Conservation (phyloP, 1,140 invertebrate genomes). For the Proctacanthus coquilletti region DNA sequence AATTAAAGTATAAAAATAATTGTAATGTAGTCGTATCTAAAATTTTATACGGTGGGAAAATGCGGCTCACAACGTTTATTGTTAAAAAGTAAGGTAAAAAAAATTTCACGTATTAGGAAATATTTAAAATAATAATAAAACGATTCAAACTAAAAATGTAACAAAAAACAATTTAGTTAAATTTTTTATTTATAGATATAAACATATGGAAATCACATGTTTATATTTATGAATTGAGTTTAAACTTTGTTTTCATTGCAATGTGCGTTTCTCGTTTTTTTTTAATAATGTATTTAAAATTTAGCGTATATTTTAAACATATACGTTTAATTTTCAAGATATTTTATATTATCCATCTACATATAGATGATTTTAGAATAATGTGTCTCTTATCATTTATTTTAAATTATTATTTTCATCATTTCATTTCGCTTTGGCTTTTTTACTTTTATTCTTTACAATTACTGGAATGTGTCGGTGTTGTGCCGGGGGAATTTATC, state of each 20-base stretch:
- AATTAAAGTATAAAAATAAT: neutral
- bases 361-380: constrained; percentile 3
- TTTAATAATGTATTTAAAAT: neutral
- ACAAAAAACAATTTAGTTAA: too few relatives aligned
- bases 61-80: constrained; percentile 13
- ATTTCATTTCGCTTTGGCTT: too few relatives aligned
- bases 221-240: neutral
- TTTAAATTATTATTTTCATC: neutral
- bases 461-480: too few relatives aligned
- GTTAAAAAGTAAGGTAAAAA: constrained; percentile 9
- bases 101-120: neutral
- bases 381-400: neutral
- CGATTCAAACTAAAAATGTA: too few relatives aligned
- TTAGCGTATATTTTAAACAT: constrained; percentile 5
- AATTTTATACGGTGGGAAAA: constrained; percentile 7
- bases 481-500: too few relatives aligned
- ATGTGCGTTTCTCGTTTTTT: constrained; percentile 4
- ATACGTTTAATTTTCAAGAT: constrained; percentile 4
- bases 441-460: too few relatives aligned
- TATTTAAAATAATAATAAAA: too few relatives aligned
- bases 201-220: too few relatives aligned
- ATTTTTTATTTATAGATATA: too few relatives aligned
- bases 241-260: constrained; percentile 1
- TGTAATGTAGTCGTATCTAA: neutral
- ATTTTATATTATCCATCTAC: constrained; percentile 2